These are phyloP conservation scores for Electrophaes corylata DNA, from an alignment of 2,888 invertebrate species.

Conservation along the genomic window DNA sequence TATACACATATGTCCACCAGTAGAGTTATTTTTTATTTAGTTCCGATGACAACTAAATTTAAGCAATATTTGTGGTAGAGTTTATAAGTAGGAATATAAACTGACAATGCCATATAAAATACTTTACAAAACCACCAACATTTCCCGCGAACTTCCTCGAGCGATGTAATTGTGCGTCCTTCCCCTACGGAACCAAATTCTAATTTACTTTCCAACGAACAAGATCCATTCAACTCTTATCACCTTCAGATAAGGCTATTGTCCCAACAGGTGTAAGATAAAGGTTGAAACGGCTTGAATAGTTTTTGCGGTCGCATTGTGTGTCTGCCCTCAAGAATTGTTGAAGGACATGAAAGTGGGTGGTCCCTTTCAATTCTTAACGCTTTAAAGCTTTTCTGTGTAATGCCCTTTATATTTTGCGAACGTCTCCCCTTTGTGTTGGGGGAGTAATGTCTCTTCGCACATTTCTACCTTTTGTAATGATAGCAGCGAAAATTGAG, in stretches of 20 bases:
- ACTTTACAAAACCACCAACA: not conserved
- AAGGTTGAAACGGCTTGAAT: slow-evolving; percentile 48
- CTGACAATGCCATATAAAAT: not conserved
- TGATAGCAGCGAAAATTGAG: slow-evolving; percentile 24
- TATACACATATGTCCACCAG: no score
- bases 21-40: no score
- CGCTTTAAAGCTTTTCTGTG: slow-evolving; percentile 59
- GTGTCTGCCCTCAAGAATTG: slow-evolving; percentile 35
- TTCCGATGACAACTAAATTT: no score
- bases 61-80: no score
- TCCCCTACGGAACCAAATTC: slow-evolving; percentile 18
- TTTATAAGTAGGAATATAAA: no score
- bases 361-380: slow-evolving; percentile 34
- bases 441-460: slow-evolving; percentile 40
- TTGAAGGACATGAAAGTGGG: slow-evolving; percentile 46
- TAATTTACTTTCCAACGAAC: slow-evolving; percentile 34
- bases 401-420: slow-evolving; percentile 65
- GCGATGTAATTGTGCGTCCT: not conserved
- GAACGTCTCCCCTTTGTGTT: slow-evolving; percentile 52
- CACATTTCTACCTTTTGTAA: slow-evolving; percentile 34
- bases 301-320: slow-evolving; percentile 59
- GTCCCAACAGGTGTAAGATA: slow-evolving; percentile 65
- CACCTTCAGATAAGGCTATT: slow-evolving; percentile 34
- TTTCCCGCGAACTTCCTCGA: not conserved
- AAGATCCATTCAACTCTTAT: slow-evolving; percentile 27